Percentiles rank a stretch among this genome's conserved stretches.
phyloP scores from a whole-genome alignment of 37 sponge, comb jelly and placozoan species.

The Geodia barretti region DNA sequence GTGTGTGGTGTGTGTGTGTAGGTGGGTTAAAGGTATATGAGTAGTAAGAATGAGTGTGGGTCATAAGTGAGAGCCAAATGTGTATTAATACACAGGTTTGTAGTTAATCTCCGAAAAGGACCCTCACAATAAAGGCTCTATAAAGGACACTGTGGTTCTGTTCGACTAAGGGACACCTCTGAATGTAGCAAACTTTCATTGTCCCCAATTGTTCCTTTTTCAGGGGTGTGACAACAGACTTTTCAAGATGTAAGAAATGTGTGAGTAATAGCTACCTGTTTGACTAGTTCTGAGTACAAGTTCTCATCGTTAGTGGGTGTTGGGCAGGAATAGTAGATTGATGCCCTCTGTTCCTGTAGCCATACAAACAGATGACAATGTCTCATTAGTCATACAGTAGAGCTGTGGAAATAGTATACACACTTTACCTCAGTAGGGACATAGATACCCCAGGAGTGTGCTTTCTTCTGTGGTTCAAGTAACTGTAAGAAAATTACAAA shows the following conservation, averaged over 20 bases:
- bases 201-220: no score
- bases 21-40: conserved; percentile 24
- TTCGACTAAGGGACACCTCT: background rate
- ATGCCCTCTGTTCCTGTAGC: background rate
- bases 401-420: background rate
- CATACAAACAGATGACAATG: background rate
- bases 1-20: conserved; percentile 17
- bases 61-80: conserved; percentile 1
- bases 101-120: no score
- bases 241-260: no score
- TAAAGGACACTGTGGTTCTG: background rate
- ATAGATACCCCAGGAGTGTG: background rate
- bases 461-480: no score
- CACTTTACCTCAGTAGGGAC: background rate
- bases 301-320: background rate
- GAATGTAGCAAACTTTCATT: no score
- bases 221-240: no score
- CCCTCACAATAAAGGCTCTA: no score
- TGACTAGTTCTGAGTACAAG: background rate
- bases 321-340: background rate
- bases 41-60: conserved; percentile 16
- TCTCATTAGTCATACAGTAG: background rate
- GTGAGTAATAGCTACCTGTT: background rate
- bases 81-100: background rate
- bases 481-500: background rate